Conservation (phyloP, 2,797 vertebrate genomes). For the Macropus fuliginosus region DNA sequence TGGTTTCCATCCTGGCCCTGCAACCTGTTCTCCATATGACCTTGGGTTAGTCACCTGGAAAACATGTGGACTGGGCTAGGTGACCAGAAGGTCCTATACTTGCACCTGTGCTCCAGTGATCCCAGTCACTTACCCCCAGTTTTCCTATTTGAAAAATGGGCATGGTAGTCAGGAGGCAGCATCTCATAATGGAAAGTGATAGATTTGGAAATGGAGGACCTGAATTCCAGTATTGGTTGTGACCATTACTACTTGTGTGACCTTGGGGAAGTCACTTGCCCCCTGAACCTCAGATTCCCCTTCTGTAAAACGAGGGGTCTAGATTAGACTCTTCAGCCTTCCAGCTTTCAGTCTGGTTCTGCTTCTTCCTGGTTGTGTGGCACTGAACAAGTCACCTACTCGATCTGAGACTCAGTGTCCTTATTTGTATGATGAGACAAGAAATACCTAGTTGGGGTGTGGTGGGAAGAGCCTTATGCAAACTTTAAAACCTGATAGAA, state of each 20-base stretch:
- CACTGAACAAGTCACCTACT: neutral
- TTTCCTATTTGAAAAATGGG: neutral
- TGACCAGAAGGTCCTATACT: neutral
- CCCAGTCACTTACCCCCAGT: neutral
- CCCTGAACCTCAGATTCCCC: too few species aligned
- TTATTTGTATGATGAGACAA: neutral
- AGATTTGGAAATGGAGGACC: neutral
- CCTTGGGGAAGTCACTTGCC: neutral
- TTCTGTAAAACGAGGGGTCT: neutral
- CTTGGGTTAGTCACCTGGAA: neutral
- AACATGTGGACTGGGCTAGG: neutral
- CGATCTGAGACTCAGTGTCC: neutral
- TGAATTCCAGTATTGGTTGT: neutral
- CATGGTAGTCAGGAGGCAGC: neutral
- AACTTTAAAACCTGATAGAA: neutral
- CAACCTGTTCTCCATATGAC: neutral
- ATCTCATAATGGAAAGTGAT: neutral
- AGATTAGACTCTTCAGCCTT: neutral
- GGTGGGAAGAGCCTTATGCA: neutral
- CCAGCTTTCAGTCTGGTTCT: neutral
- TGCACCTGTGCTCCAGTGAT: neutral
- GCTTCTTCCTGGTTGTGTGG: neutral
- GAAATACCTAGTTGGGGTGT: neutral
- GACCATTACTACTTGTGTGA: neutral
- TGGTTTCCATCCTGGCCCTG: neutral